Evolutionary conservation across 2,797 vertebrate species (phyloP).

Genomic region (Dendrocincla fuliginosa): DNA sequence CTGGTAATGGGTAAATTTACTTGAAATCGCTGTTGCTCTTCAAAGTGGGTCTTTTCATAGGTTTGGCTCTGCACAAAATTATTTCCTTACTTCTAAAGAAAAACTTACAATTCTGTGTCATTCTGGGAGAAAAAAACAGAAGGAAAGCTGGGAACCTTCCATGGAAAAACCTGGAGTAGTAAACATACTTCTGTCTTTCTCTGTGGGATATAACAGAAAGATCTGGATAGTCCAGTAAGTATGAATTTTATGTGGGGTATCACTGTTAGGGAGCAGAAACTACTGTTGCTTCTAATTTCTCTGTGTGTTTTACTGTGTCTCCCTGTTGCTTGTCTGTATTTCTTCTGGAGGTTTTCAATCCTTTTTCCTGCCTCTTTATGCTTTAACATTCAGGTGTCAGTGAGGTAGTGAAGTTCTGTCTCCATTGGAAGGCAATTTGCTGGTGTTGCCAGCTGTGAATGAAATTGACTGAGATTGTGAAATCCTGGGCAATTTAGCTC

Average conservation of each 20-base stretch:
- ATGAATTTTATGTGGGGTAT: neutral
- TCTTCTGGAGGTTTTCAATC: neutral
- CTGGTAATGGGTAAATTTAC: neutral
- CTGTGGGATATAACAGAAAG: neutral
- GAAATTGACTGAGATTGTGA: conserved; percentile 44
- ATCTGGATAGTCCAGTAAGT: neutral
- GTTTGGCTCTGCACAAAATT: neutral
- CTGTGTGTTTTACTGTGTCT: neutral
- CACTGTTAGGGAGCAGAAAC: neutral
- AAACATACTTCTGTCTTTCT: neutral
- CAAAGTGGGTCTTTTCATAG: neutral
- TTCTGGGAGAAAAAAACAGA: neutral
- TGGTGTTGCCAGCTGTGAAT: conserved; percentile 2
- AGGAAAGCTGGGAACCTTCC: neutral
- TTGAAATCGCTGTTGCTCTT: neutral
- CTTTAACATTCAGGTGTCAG: conserved; percentile 31
- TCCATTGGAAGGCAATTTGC: conserved; percentile 50
- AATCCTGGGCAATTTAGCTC: conserved; percentile 57
- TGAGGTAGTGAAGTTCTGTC: neutral
- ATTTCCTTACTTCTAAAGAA: neutral
- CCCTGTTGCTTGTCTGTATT: neutral
- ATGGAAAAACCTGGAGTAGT: neutral
- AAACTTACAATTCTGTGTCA: neutral
- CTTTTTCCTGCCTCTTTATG: neutral
- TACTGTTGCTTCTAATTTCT: neutral